Base-by-base conservation (phyloP, 2,888 invertebrate species). In the Formica aserva region DNA sequence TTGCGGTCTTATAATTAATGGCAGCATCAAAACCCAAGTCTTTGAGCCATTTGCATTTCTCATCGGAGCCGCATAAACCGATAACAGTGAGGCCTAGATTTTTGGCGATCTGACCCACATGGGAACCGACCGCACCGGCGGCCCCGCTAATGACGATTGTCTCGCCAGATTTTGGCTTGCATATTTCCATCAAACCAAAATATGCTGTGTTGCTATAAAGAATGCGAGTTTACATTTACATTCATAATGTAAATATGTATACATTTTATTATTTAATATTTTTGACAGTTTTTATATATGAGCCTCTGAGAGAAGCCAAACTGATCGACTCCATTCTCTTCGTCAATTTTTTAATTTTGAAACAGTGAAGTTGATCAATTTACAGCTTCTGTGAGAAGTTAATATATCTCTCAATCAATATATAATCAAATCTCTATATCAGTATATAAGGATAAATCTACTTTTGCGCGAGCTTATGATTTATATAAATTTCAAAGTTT, bases 51-150 rank as follows among this genome's bases (percentile, higher is more conserved):
- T 96, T 95, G 87, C 97, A 96, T 95, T 98, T 97, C 32, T 96
- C 96, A 87, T 97, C 96, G 4, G 96, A 95, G 0, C 97, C 97
- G 22, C 97, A 96, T 89, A 97, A 96, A 3, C 97, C 97, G 88
- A 97, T 96, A 0, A 97, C 97, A 82, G 94, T 95, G 90, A 97
- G 96, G 18, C 96, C 96, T 90, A 97, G 96, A n/a, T 83, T 77
- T 95, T 97, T 97, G 1, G 96, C 98, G 86, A 98, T 97, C 95
- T 98, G 98, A 1, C 97, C 97, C 38, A 97, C 97, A 71, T 97
- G 95, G 83, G 96, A 96, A 8, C 98, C 98, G 18, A 98, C 97
- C 55, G 97, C 97, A 26, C 98, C 98, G 32, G 97, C 97, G 18
- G 97, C 98, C 6, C 97, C 97, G 41, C 96, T 97, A 1, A 98